Conservation (phyloP, 2,888 invertebrate species). For the Molorchus minor region DNA sequence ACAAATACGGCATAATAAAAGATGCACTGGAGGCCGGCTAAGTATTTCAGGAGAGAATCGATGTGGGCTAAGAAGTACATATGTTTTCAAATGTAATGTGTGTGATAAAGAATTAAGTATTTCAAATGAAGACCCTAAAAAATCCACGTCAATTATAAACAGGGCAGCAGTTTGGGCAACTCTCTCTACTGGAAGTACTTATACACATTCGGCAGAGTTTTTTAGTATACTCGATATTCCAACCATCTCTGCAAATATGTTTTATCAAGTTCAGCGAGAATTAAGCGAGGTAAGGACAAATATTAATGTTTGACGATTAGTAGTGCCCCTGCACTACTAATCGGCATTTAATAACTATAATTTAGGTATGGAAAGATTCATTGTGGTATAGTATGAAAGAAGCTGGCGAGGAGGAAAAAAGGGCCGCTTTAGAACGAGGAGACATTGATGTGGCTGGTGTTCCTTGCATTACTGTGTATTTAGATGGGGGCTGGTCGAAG, state of each 20-base stretch:
- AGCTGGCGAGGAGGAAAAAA: constrained; percentile 33
- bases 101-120: background rate
- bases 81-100: background rate
- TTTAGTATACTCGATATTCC: background rate
- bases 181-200: background rate
- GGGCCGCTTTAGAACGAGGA: constrained; percentile 37
- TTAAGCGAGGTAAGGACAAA: too few relatives aligned
- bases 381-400: constrained; percentile 24
- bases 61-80: background rate
- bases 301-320: too few relatives aligned
- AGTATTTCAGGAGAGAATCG: background rate
- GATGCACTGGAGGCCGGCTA: background rate
- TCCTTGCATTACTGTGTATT: constrained; percentile 41
- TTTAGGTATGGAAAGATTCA: too few relatives aligned
- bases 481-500: constrained; percentile 47
- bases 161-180: constrained; percentile 1
- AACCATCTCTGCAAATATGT: too few relatives aligned
- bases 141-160: background rate
- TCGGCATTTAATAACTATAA: too few relatives aligned
- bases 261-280: too few relatives aligned
- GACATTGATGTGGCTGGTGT: constrained; percentile 39
- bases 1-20: background rate
- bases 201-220: background rate
- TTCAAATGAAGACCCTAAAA: background rate
- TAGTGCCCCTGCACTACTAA: too few relatives aligned